Evolutionary conservation across 1,140 invertebrate genomes (phyloP).

Genomic region (Zaprionus gabonicus): DNA sequence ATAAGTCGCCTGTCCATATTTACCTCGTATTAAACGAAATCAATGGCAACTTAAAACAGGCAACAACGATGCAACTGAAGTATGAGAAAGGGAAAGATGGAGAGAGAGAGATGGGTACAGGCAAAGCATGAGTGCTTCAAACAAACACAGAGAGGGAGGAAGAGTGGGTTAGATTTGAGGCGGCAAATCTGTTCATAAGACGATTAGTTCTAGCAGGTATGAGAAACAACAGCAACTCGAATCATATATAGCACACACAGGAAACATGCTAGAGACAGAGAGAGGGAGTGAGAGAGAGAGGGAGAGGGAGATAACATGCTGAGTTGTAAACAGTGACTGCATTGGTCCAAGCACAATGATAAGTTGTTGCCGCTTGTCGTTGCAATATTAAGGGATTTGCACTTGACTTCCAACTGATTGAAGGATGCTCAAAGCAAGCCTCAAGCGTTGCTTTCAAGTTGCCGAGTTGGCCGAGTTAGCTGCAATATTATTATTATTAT

Average conservation of each 20-base stretch:
- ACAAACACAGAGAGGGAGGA: not conserved
- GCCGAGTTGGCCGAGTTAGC: slow-evolving; percentile 4
- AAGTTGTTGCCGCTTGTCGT: slow-evolving; percentile 1
- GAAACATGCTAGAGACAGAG: not conserved
- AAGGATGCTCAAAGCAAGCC: not conserved
- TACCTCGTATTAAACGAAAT: not conserved
- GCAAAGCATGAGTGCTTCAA: not conserved
- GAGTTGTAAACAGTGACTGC: not conserved
- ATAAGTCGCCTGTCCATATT: not conserved
- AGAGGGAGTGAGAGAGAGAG: not conserved
- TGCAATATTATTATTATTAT: not conserved
- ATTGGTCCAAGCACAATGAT: not conserved
- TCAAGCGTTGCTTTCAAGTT: not conserved
- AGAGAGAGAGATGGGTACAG: not conserved
- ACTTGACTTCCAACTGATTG: not conserved
- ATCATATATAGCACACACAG: not conserved
- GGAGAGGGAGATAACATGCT: not conserved
- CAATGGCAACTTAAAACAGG: not conserved
- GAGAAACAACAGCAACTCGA: not conserved
- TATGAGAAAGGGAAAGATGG: not conserved
- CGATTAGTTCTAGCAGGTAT: not conserved
- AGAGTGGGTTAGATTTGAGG: not conserved
- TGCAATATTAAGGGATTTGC: slow-evolving; percentile 16
- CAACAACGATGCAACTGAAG: not conserved
- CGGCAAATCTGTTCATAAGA: not conserved